Percentiles rank a stretch among this genome's conserved stretches.
phyloP scores from a whole-genome alignment of 2,888 invertebrate species.

The Ellobium chinense region DNA sequence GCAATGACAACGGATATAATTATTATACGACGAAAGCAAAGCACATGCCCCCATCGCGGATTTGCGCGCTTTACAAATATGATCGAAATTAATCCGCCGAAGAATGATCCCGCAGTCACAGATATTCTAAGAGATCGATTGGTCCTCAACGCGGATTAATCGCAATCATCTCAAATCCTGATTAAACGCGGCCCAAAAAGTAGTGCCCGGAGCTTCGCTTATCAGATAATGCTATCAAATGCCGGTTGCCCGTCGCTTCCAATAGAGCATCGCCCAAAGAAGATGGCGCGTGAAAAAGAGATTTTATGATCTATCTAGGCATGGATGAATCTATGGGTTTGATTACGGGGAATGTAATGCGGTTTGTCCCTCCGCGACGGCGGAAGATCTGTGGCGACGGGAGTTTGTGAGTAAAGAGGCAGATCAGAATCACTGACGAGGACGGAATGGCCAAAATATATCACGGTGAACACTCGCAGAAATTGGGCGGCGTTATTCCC shows the following conservation, averaged over 20 bases:
- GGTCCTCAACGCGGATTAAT: constrained; percentile 24
- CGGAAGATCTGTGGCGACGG: background rate
- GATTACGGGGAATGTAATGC: background rate
- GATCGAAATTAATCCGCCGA: background rate
- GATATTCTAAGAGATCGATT: background rate
- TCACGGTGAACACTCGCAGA: too few relatives aligned
- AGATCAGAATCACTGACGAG: background rate
- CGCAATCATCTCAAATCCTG: constrained; percentile 15
- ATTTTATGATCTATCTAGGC: background rate
- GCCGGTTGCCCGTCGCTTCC: background rate
- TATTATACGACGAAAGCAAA: too few relatives aligned
- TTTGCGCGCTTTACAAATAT: too few relatives aligned
- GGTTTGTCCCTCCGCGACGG: background rate
- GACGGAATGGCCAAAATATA: background rate
- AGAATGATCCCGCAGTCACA: background rate
- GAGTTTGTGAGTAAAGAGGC: background rate
- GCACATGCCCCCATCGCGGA: too few relatives aligned
- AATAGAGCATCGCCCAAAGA: background rate
- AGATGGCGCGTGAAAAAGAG: background rate
- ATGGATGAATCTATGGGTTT: background rate
- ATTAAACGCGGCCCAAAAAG: background rate
- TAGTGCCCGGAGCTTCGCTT: background rate
- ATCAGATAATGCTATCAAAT: constrained; percentile 15
- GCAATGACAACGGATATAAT: too few relatives aligned
- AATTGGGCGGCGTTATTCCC: too few relatives aligned